These are phyloP conservation scores for Chrysomallon squamiferum DNA, from an alignment of 1,140 invertebrate species.

Conservation along the genomic window DNA sequence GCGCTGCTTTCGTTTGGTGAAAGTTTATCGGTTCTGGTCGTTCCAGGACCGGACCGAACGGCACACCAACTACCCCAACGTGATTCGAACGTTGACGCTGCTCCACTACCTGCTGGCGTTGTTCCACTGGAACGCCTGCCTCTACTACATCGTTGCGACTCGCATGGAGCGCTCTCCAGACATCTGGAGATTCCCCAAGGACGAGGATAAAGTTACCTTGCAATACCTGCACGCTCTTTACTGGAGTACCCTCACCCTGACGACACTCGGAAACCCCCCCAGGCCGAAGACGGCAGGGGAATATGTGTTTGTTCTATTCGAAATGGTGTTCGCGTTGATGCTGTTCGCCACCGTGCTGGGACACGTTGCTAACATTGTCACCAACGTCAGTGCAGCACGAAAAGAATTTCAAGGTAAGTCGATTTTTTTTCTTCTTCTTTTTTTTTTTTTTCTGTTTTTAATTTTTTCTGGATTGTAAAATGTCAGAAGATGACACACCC, in stretches of 20 bases:
- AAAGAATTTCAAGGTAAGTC: conserved; percentile 65
- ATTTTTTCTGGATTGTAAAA: too few species aligned
- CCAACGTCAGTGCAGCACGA: conserved; percentile 60
- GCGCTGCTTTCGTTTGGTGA: conserved; percentile 94
- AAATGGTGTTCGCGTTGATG: conserved; percentile 61
- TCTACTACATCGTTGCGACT: conserved; percentile 76
- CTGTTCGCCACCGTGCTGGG: conserved; percentile 64
- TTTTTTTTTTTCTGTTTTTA: too few species aligned
- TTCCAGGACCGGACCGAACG: conserved; percentile 98
- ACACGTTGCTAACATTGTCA: conserved; percentile 64
- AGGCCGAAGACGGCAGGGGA: conserved; percentile 80
- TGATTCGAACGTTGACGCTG: conserved; percentile 87
- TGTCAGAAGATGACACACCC: too few species aligned
- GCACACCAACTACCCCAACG: conserved; percentile 98
- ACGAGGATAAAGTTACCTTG: conserved; percentile 32
- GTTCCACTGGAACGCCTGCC: conserved; percentile 99
- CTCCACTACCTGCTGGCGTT: conserved; percentile 97
- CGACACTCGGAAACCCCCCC: conserved; percentile 79
- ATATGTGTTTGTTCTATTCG: conserved; percentile 60
- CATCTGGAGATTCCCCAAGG: conserved; percentile 47
- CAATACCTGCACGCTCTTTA: conserved; percentile 97
- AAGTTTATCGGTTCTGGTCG: conserved; percentile 98
- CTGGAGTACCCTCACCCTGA: conserved; percentile 95
- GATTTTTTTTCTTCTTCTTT: neutral
- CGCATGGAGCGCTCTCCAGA: conserved; percentile 12